Base-by-base conservation (phyloP, 2,888 invertebrate species). In the Synanthedon vespiformis region DNA sequence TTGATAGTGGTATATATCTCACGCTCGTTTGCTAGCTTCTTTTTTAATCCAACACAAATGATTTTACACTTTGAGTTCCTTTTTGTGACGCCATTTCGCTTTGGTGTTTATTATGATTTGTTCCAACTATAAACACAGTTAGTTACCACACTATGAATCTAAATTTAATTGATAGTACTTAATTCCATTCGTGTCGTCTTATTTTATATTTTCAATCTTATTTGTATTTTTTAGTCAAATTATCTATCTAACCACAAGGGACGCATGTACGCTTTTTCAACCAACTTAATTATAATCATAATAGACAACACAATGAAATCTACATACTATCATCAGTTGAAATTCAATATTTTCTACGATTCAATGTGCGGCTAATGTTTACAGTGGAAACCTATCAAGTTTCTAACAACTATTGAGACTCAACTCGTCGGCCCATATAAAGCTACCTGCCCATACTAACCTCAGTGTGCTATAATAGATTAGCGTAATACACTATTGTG, bases 41-140 rank as follows among this genome's bases (percentile, higher is more conserved):
- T 85, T 85, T 85, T 85, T 82, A 79, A 83, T 83, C 80, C 81
- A 65, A 75, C 81, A 83, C 85, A 84, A 82, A 84, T 84, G 81
- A 84, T 80, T 84, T 84, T 84, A 84, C 82, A 80, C 80, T 83
- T 78, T 77, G 73, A 71, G 18, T 77, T 79, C 77, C 72, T 78
- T 80, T 83, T 78, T 77, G 75, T 77, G 67, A 70, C 64, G 72
- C 71, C 69, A 77, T 81, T 82, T 80, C 72, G 78, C 77, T 75
- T 65, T 65, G 67, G 70, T 67, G 66, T 77, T 78, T 78, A 34
- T 34, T 34, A 80, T 70, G 73, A 76, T 55, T 51, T 52, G 40
- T 64, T 64, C 63, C 62, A 62, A 67, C 66, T 68, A 8, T 8
- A 8, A 1, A 2, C 27, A 34, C 6, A 34, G 27, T 34, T 8